Conservation (phyloP, 2,113 vertebrate genomes). For the Leucoraja erinaceus region DNA sequence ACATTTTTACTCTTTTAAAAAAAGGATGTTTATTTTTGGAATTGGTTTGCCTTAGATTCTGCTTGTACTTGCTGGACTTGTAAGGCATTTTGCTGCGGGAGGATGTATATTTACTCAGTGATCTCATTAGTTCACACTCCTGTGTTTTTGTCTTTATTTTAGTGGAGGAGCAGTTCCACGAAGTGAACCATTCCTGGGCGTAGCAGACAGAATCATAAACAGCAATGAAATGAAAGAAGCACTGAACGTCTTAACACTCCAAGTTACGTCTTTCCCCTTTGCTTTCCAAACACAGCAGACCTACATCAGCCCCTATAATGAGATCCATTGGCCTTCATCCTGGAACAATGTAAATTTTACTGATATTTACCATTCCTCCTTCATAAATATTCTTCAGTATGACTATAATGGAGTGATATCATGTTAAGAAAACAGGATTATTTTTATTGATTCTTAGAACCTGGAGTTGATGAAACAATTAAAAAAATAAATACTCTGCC, state of each 20-base stretch:
- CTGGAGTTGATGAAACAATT: neutral
- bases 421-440: neutral
- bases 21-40: neutral
- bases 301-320: conserved; percentile 89
- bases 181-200: conserved; percentile 62
- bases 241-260: conserved; percentile 84
- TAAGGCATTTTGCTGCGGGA: no score
- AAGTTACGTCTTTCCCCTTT: conserved; percentile 92
- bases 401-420: neutral
- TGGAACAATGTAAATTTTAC: conserved; percentile 71
- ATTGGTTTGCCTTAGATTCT: neutral
- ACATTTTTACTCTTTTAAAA: neutral
- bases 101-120: neutral
- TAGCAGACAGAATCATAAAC: conserved; percentile 85
- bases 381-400: neutral
- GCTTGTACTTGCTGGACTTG: neutral
- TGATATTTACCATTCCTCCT: neutral
- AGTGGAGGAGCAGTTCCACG: conserved; percentile 59
- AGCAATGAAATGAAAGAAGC: conserved; percentile 84
- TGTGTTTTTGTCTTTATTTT: conserved; percentile 46
- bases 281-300: conserved; percentile 88
- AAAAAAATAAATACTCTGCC: neutral
- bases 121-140: conserved; percentile 40
- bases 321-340: conserved; percentile 87
- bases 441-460: neutral